Evolutionary conservation across 2,797 vertebrate species (phyloP).

Genomic region (Schizopygopsis malacanthus): DNA sequence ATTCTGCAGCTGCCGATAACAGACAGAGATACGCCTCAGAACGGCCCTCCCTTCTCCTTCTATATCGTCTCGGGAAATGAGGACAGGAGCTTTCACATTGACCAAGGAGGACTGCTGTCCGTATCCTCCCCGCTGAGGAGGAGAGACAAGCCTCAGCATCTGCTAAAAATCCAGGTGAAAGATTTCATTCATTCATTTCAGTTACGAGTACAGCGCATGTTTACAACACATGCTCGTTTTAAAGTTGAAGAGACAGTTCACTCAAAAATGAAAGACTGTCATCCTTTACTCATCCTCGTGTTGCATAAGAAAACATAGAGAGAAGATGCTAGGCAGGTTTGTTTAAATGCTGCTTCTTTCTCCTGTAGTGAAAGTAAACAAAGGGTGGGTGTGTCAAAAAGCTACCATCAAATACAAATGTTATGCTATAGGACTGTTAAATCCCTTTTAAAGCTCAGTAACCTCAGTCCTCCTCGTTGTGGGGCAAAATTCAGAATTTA

Average conservation of each 20-base stretch:
- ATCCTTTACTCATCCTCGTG: not conserved
- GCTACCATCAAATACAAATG: not conserved
- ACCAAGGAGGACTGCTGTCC: slow-evolving; percentile 89
- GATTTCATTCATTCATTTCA: not conserved
- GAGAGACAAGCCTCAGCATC: slow-evolving; percentile 81
- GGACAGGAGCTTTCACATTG: slow-evolving; percentile 86
- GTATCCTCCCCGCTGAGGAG: slow-evolving; percentile 82
- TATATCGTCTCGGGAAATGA: slow-evolving; percentile 89
- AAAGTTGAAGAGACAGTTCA: not conserved
- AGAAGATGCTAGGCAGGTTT: not conserved
- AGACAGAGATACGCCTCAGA: slow-evolving; percentile 88
- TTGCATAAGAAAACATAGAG: not conserved
- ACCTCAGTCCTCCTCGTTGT: too few relatives aligned
- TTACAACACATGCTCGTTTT: not conserved
- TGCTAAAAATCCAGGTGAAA: slow-evolving; percentile 91
- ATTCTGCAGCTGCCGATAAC: slow-evolving; percentile 89
- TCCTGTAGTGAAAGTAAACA: not conserved
- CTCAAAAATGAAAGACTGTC: not conserved
- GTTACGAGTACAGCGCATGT: not conserved
- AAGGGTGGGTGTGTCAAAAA: not conserved
- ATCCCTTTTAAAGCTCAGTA: too few relatives aligned
- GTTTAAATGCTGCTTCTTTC: not conserved
- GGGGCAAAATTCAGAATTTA: not conserved
- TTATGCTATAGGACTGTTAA: not conserved
- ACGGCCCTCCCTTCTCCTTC: slow-evolving; percentile 91